Evolutionary conservation across 2,113 vertebrate genomes (phyloP).

Genomic region (Triplophysa rosa): DNA sequence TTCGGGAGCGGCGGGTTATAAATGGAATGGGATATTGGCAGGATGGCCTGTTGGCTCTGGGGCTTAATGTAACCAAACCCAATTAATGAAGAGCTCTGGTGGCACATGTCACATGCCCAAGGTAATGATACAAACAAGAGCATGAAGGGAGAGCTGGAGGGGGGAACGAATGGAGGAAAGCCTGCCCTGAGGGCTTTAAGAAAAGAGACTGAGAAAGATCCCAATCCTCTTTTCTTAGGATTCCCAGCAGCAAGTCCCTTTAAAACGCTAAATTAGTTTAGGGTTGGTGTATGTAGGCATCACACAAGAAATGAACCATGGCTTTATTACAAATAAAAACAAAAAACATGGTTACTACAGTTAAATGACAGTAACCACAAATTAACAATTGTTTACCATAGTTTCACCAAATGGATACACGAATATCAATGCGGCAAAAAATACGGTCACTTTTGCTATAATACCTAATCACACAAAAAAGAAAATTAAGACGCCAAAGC

Average conservation of each 20-base stretch:
- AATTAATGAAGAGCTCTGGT: constrained; percentile 76
- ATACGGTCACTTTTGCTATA: no score
- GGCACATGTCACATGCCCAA: constrained; percentile 68
- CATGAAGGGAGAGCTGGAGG: constrained; percentile 60
- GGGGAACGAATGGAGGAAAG: constrained; percentile 36
- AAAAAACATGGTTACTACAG: no score
- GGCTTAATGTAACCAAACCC: constrained; percentile 78
- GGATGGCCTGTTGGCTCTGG: constrained; percentile 73
- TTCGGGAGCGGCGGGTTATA: constrained; percentile 67
- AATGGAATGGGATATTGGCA: constrained; percentile 75
- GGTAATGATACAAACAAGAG: constrained; percentile 74
- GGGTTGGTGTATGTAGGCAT: background rate
- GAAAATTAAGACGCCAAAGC: no score
- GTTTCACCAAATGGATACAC: no score
- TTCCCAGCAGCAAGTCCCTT: background rate
- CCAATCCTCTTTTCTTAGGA: constrained; percentile 18
- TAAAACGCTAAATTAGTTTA: background rate
- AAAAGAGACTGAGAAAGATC: constrained; percentile 59
- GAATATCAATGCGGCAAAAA: no score
- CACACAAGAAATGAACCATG: background rate
- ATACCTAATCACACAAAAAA: no score
- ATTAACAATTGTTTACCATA: no score
- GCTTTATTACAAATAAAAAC: no score
- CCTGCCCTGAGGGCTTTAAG: constrained; percentile 55
- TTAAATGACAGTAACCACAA: no score